Base-by-base conservation (phyloP, 2,888 invertebrate species). In the Lasiommata megera region DNA sequence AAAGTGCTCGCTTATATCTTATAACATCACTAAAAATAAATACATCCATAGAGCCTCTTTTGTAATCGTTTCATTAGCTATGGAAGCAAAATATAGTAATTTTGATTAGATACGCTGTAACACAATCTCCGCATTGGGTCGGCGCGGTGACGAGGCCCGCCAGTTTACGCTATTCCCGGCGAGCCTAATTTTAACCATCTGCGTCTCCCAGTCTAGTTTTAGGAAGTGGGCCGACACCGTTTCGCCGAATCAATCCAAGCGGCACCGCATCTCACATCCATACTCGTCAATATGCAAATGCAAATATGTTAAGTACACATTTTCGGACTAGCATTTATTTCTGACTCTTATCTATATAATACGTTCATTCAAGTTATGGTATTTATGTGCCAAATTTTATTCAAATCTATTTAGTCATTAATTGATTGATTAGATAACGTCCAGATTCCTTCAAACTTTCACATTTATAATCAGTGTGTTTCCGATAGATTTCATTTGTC, bases 101-200 rank as follows among this genome's bases (percentile, higher is more conserved):
- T 18, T 3, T 36, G 37, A 54, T 78, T 71, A 68, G 71, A 74
- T 79, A 70, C 74, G 75, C 72, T 85, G 88, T 89, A 88, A 89
- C 79, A 88, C 86, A 87, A 88, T 89, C 85, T 86, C 80, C 60
- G 61, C 47, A 62, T 62, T 62, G 66, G 78, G 77, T 73, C 75
- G 75, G 71, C 78, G 71, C 78, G 77, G 80, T 79, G 79, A 79
- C 81, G 83, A 77, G 80, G 77, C 82, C 74, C 77, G 82, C 76
- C 79, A 79, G 84, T 88, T 88, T 82, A 84, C 82, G 82, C 88
- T 89, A 88, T 89, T 90, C 83, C 85, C 72, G 88, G 88, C 81
- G 79, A 77, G 77, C 80, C 90, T 90, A 89, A 90, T 90, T 90
- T 89, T 89, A 90, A 87, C 90, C 89, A 89, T 88, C 78, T 88